Evolutionary conservation across 1,140 invertebrate species (phyloP).

Genomic region (Orchesella cincta): DNA sequence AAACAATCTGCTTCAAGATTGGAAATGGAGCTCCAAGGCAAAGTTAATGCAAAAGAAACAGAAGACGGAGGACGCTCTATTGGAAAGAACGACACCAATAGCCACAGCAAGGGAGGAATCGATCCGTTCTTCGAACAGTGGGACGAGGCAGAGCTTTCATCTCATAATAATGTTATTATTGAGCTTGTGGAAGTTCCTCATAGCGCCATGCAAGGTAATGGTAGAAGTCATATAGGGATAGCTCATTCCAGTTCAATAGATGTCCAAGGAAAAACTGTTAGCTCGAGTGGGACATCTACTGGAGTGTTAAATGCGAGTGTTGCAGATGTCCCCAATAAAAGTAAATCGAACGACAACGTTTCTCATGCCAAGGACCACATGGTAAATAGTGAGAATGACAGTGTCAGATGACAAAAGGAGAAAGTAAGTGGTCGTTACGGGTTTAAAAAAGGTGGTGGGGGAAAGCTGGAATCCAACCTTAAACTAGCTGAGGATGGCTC

Average conservation of each 20-base stretch:
- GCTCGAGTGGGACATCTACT: too few species aligned
- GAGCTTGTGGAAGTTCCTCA: slow-evolving; percentile 47
- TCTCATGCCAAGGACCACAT: too few species aligned
- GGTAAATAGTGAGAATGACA: not conserved
- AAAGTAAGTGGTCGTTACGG: not conserved
- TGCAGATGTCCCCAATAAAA: too few species aligned
- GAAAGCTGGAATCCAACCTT: not conserved
- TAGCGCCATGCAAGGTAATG: slow-evolving; percentile 17
- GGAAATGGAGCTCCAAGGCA: not conserved
- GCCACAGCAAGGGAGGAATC: not conserved
- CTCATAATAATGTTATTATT: slow-evolving; percentile 46
- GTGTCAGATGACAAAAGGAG: not conserved
- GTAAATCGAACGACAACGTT: too few species aligned
- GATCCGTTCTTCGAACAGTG: slow-evolving; percentile 45
- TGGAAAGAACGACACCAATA: not conserved
- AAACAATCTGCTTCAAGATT: not conserved
- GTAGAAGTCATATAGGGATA: not conserved
- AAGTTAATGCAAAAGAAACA: not conserved
- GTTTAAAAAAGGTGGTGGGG: not conserved
- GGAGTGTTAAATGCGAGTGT: too few species aligned
- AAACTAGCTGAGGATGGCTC: not conserved
- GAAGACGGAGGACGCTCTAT: not conserved
- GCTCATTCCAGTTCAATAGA: too few species aligned
- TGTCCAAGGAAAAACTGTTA: too few species aligned
- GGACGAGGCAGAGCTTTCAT: slow-evolving; percentile 45